Evolutionary conservation across 2,113 vertebrate species (phyloP).

Genomic region (Takifugu bimaculatus): DNA sequence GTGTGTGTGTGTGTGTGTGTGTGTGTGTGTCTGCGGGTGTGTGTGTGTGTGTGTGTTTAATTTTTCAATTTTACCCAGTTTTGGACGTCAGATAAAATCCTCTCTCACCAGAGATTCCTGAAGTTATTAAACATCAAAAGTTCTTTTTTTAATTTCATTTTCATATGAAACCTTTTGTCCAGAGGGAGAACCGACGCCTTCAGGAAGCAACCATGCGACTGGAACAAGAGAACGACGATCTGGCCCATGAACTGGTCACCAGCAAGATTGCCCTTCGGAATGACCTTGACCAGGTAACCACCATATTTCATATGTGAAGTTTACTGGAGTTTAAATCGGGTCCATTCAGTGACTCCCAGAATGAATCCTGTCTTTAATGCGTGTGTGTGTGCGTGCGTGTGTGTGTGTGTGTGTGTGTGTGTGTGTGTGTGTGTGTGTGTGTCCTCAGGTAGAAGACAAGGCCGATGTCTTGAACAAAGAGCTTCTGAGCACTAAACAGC

Average conservation of each 20-base stretch:
- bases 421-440: constrained; percentile 2
- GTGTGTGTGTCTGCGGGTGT: background rate
- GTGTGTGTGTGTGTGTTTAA: background rate
- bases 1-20: constrained; percentile 1
- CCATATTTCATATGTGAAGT: background rate
- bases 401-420: background rate
- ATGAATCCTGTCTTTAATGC: background rate
- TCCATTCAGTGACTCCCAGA: no score
- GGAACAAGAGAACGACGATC: constrained; percentile 97
- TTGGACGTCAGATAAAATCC: no score
- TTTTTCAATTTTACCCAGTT: background rate
- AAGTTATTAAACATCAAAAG: no score
- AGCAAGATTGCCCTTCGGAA: constrained; percentile 97
- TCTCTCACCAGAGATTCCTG: no score
- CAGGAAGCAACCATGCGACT: constrained; percentile 97
- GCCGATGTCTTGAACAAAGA: constrained; percentile 96
- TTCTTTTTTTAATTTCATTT: background rate
- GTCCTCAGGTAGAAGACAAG: constrained; percentile 90
- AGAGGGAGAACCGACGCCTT: constrained; percentile 96
- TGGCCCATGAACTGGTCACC: constrained; percentile 96
- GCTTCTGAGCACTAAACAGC: constrained; percentile 91
- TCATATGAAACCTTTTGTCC: constrained; percentile 9
- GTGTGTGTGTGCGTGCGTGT: background rate
- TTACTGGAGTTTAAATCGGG: no score
- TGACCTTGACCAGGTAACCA: constrained; percentile 91